A percentile compares a stretch with the other conserved stretches of the same genome.
These are phyloP conservation scores for Micrasema minimum DNA, from an alignment of 1,140 invertebrate genomes.

Conservation along the genomic window DNA sequence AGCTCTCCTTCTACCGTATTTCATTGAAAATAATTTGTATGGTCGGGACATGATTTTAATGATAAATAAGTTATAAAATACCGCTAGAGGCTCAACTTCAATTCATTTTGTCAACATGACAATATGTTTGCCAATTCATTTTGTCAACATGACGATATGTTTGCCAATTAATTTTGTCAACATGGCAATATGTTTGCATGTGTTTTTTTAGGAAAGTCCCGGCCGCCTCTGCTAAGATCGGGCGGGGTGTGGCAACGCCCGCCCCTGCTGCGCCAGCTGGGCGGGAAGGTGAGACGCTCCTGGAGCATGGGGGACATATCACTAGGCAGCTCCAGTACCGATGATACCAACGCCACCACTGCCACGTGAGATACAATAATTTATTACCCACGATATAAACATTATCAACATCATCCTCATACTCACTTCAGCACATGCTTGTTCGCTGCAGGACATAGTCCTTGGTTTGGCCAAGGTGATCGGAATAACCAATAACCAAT, in stretches of 20 bases:
- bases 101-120: neutral
- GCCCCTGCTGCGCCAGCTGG: conserved; percentile 45
- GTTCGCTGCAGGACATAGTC: no score
- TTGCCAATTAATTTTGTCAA: neutral
- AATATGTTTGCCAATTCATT: neutral
- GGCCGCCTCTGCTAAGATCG: conserved; percentile 46
- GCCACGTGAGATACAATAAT: conserved; percentile 27
- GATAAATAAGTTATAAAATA: no score
- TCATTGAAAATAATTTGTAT: neutral
- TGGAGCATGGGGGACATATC: conserved; percentile 52
- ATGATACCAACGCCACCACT: conserved; percentile 43
- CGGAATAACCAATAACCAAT: no score
- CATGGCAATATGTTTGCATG: neutral
- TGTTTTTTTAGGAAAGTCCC: conserved; percentile 8
- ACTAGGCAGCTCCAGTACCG: conserved; percentile 45
- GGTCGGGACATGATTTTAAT: no score
- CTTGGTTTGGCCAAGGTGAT: no score
- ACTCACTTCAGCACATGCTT: no score
- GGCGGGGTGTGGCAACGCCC: conserved; percentile 44
- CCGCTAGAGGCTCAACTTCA: no score
- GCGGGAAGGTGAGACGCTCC: conserved; percentile 42
- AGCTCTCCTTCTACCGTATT: neutral
- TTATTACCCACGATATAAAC: no score
- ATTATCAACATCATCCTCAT: no score
- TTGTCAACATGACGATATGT: neutral